Percentiles rank a stretch among this genome's conserved stretches.
Evolutionary conservation across 2,113 vertebrate species (phyloP).

Genomic region (Pangasianodon hypophthalmus): DNA sequence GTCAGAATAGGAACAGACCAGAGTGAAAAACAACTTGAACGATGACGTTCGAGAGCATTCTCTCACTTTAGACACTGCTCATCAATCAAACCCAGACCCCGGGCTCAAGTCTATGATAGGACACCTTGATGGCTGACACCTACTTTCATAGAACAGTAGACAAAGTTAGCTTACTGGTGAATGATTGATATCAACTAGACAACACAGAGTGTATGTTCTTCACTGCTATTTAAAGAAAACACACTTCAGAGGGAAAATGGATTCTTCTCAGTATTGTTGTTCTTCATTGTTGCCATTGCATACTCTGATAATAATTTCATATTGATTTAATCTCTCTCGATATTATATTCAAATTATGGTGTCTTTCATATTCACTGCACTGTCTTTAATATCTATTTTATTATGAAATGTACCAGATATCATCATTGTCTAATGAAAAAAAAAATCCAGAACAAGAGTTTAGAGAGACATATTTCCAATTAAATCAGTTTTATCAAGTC

Average conservation of each 20-base stretch:
- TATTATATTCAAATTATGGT: neutral
- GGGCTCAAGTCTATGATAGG: constrained; percentile 48
- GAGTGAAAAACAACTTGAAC: constrained; percentile 50
- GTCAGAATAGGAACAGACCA: constrained; percentile 5
- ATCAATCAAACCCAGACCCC: constrained; percentile 52
- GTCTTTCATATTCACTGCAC: neutral
- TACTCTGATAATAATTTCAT: neutral
- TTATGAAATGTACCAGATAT: neutral
- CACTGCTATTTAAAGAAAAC: neutral
- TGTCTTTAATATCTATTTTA: neutral
- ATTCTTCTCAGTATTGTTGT: neutral
- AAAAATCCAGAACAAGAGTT: neutral
- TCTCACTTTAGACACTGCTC: constrained; percentile 34
- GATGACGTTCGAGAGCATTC: constrained; percentile 36
- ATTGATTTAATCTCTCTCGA: neutral
- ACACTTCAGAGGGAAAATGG: neutral
- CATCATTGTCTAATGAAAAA: neutral
- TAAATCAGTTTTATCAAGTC: neutral
- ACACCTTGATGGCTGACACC: constrained; percentile 53
- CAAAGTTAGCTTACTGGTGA: constrained; percentile 27
- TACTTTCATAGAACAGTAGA: constrained; percentile 43
- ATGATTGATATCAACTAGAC: constrained; percentile 38
- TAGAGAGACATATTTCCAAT: neutral
- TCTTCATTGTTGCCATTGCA: neutral
- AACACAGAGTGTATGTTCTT: neutral